phyloP scores from a whole-genome alignment of 2,113 vertebrate species.

The Perca flavescens region DNA sequence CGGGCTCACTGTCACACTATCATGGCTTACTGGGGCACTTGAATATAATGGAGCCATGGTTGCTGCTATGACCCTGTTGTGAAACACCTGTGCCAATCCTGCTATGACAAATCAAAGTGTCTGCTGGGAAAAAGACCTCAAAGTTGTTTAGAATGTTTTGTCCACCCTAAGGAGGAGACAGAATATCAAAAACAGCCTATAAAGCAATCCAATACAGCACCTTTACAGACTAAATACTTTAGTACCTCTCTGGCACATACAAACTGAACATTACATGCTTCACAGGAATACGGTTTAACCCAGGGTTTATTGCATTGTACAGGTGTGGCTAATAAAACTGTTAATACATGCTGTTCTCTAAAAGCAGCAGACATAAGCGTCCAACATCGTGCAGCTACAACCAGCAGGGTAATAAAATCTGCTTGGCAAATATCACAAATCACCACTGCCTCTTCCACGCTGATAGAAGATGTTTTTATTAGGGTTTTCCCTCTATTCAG shows the following conservation, averaged over 20 bases:
- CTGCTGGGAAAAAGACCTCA: background rate
- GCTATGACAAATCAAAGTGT: background rate
- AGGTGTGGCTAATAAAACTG: background rate
- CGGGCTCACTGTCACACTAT: background rate
- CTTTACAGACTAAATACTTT: background rate
- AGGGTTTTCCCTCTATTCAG: no score
- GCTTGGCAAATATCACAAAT: conserved; percentile 30
- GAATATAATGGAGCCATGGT: background rate
- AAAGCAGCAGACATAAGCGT: conserved; percentile 15
- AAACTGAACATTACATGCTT: conserved; percentile 15
- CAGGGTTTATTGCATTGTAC: conserved; percentile 34
- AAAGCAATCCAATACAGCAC: background rate
- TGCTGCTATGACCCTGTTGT: background rate
- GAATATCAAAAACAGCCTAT: conserved; percentile 16
- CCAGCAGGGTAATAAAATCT: conserved; percentile 21
- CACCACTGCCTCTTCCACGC: background rate
- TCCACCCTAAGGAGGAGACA: background rate
- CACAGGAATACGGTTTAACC: conserved; percentile 6
- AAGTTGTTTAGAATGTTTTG: background rate
- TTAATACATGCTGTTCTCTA: conserved; percentile 11
- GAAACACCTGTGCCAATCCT: background rate
- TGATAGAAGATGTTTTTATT: no score
- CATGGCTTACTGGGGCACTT: background rate
- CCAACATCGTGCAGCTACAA: conserved; percentile 17
- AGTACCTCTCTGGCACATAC: background rate